Evolutionary conservation across 2,113 vertebrate genomes (phyloP).

Genomic region (Paradisaea rubra): DNA sequence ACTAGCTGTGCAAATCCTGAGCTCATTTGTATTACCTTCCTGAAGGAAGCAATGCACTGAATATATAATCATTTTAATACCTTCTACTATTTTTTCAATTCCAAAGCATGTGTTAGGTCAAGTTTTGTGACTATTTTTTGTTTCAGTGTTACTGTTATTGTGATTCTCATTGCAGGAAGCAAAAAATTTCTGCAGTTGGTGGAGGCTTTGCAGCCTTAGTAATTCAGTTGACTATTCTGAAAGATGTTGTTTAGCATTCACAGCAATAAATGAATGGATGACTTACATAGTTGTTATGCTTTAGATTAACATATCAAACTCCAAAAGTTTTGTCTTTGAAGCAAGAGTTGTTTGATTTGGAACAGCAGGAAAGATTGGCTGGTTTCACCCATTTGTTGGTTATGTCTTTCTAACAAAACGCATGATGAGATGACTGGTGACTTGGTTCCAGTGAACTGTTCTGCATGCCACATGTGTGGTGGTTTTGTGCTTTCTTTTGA

Average conservation of each 20-base stretch:
- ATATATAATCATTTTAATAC: background rate
- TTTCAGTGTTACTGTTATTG: background rate
- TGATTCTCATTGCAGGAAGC: background rate
- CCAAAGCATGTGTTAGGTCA: background rate
- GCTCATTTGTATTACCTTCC: background rate
- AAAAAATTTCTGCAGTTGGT: background rate
- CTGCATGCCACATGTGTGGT: fast-evolving
- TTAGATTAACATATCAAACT: background rate
- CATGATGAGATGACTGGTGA: background rate
- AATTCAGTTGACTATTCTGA: background rate
- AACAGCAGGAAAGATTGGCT: background rate
- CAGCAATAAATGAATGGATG: background rate
- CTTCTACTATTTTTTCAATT: background rate
- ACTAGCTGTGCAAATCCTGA: background rate
- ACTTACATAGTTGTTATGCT: background rate
- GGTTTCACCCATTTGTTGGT: background rate
- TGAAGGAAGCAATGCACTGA: background rate
- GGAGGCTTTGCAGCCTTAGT: background rate
- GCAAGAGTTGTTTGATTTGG: background rate
- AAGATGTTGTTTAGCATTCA: background rate
- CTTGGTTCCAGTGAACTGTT: background rate
- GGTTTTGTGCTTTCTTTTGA: background rate
- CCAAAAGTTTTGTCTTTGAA: background rate
- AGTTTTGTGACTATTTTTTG: background rate
- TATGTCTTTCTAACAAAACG: background rate